Evolutionary conservation across 2,797 vertebrate species (phyloP).

Genomic region (Manis crassicaudata): DNA sequence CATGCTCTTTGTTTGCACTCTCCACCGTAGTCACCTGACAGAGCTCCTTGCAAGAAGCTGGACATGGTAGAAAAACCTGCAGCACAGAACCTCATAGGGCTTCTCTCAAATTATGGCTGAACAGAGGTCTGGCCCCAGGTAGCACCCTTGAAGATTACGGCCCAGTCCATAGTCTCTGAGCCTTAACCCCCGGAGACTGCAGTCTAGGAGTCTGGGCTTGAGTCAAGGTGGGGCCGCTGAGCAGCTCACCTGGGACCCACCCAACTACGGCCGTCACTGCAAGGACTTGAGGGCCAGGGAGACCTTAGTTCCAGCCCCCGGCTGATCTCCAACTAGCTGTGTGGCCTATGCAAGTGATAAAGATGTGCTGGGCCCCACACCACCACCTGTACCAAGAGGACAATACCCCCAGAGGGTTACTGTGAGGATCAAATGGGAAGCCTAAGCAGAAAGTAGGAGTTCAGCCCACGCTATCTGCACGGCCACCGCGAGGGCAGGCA

Average conservation of each 20-base stretch:
- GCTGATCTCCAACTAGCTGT: background rate
- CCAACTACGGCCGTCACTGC: background rate
- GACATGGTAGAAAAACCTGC: background rate
- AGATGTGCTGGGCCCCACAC: background rate
- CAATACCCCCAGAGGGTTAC: no score
- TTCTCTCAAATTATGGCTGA: background rate
- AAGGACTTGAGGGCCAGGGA: background rate
- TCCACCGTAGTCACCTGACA: background rate
- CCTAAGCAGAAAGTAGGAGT: background rate
- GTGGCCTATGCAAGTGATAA: background rate
- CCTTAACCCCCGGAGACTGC: background rate
- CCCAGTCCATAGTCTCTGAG: background rate
- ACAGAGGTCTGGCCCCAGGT: background rate
- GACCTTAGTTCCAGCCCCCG: background rate
- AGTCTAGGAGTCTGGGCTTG: background rate
- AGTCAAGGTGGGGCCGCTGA: background rate
- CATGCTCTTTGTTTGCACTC: accelerated
- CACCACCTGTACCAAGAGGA: background rate
- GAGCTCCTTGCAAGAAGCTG: background rate
- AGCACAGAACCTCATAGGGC: background rate
- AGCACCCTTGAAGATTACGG: background rate
- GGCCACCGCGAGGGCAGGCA: background rate
- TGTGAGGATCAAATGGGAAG: background rate
- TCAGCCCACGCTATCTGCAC: background rate
- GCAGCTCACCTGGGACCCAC: background rate